A percentile compares a stretch with the other conserved stretches of the same genome.
These are phyloP conservation scores for Argyrosomus japonicus DNA, from an alignment of 2,113 vertebrate species.

Conservation along the genomic window DNA sequence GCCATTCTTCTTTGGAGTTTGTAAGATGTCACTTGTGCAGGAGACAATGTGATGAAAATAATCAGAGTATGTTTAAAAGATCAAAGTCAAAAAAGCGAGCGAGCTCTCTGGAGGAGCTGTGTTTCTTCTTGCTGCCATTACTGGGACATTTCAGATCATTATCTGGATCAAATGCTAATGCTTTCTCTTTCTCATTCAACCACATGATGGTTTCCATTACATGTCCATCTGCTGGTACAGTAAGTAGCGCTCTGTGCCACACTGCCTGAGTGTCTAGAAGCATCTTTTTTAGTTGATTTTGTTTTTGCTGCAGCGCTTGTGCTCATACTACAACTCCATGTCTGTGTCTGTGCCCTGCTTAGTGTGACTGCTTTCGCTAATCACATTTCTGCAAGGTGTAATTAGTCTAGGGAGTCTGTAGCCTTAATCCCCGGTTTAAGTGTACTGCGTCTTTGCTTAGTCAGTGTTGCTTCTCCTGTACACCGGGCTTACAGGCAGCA, in stretches of 20 bases:
- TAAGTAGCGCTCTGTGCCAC: conserved; percentile 4
- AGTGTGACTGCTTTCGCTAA: conserved; percentile 58
- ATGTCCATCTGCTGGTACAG: conserved; percentile 52
- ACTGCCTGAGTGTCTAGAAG: conserved; percentile 9
- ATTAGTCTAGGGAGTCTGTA: conserved; percentile 66
- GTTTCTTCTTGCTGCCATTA: conserved; percentile 25
- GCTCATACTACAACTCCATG: background rate
- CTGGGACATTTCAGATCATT: conserved; percentile 60
- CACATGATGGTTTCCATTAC: conserved; percentile 64
- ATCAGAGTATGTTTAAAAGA: background rate
- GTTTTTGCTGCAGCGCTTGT: conserved; percentile 30
- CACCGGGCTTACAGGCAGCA: conserved; percentile 23
- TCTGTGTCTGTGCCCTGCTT: conserved; percentile 50
- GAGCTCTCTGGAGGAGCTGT: conserved; percentile 9
- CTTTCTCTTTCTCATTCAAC: conserved; percentile 39
- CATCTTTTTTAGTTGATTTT: conserved; percentile 5
- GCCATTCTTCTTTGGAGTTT: background rate
- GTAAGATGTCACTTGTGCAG: background rate
- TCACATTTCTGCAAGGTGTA: conserved; percentile 73
- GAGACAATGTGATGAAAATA: conserved; percentile 3
- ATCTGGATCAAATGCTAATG: conserved; percentile 62
- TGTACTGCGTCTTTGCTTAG: conserved; percentile 62
- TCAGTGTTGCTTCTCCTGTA: conserved; percentile 49
- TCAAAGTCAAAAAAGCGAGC: conserved; percentile 15
- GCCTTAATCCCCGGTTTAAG: conserved; percentile 68